Evolutionary conservation across 92 coral and sea anemone species (phyloP).

Genomic region (Palythoa grandiflora): DNA sequence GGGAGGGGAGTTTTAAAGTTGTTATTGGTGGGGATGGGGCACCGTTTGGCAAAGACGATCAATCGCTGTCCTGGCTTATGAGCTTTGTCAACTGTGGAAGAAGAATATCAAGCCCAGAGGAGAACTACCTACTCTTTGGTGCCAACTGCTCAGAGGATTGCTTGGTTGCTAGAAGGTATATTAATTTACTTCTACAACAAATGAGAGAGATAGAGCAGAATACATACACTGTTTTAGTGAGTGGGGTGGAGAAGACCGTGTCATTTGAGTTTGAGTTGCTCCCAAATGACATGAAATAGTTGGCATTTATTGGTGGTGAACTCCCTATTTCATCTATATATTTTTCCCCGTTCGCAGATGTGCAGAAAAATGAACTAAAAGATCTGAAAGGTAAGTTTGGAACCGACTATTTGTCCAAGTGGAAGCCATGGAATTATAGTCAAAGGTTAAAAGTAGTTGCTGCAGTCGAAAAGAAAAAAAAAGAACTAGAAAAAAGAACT

Average conservation of each 20-base stretch:
- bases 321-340: conserved; percentile 46
- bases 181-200: conserved; percentile 13
- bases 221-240: conserved; percentile 22
- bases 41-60: conserved; percentile 43
- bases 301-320: conserved; percentile 49
- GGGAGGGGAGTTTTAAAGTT: conserved; percentile 35
- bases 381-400: conserved; percentile 40
- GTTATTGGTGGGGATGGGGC: conserved; percentile 44
- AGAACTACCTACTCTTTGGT: conserved; percentile 55
- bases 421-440: conserved; percentile 56
- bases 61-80: conserved; percentile 48
- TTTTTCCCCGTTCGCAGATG: conserved; percentile 55
- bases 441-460: conserved; percentile 30
- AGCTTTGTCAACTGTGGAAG: conserved; percentile 45
- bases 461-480: conserved; percentile 39
- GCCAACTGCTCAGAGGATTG: conserved; percentile 57
- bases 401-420: conserved; percentile 6
- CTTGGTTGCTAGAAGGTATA: conserved; percentile 27
- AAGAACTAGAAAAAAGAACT: neutral
- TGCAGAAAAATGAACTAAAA: conserved; percentile 16
- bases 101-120: conserved; percentile 50
- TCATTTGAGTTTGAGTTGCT: conserved; percentile 44
- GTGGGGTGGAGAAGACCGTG: conserved; percentile 25
- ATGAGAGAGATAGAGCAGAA: conserved; percentile 47
- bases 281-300: conserved; percentile 56